Conservation (phyloP, 2,113 vertebrate genomes). For the Actinemys pallida region DNA sequence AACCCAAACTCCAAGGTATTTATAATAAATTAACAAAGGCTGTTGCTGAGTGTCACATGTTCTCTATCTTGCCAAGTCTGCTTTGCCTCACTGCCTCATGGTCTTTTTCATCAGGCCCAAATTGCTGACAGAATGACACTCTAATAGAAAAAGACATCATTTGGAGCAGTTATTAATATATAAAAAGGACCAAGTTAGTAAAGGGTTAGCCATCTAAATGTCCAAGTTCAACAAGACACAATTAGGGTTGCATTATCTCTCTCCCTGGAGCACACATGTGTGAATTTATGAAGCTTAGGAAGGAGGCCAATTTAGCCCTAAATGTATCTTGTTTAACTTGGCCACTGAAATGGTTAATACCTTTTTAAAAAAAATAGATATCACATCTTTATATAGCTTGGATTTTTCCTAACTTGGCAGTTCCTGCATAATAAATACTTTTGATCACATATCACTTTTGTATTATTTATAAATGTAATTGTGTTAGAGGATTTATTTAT, state of each 20-base stretch:
- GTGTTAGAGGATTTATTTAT: background rate
- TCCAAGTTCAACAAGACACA: slow-evolving; percentile 25
- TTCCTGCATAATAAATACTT: background rate
- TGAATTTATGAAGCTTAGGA: slow-evolving; percentile 17
- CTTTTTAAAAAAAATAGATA: background rate
- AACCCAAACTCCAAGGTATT: slow-evolving; percentile 64
- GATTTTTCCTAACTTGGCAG: background rate
- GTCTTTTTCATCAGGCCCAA: slow-evolving; percentile 33
- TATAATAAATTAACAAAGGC: slow-evolving; percentile 69
- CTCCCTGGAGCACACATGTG: background rate
- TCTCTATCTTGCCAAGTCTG: slow-evolving; percentile 51
- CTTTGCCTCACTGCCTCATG: slow-evolving; percentile 24
- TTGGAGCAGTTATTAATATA: slow-evolving; percentile 35
- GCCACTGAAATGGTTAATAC: background rate
- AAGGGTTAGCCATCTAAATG: slow-evolving; percentile 33
- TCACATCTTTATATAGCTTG: background rate
- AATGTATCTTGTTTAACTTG: background rate
- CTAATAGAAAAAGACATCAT: slow-evolving; percentile 24
- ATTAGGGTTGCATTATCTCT: slow-evolving; percentile 24
- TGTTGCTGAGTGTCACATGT: slow-evolving; percentile 52
- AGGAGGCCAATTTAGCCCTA: background rate
- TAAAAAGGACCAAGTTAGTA: slow-evolving; percentile 22
- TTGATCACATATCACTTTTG: background rate
- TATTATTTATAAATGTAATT: background rate
- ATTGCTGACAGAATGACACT: slow-evolving; percentile 60